Evolutionary conservation across 1,140 invertebrate species (phyloP).

Genomic region (Saccostrea echinata): DNA sequence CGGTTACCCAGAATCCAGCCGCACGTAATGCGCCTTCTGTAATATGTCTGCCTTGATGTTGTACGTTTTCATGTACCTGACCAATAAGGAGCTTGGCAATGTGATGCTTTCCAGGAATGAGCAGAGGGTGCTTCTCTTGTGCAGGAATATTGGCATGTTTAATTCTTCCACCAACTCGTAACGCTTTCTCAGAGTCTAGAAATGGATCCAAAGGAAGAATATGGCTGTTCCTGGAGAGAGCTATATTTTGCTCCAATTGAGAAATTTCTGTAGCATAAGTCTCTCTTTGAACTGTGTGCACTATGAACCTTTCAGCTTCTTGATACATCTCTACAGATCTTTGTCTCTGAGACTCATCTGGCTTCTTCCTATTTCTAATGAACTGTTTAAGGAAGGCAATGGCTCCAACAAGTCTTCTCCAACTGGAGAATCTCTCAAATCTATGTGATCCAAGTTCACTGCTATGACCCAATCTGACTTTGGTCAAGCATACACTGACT

Average conservation of each 20-base stretch:
- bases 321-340: not conserved
- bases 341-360: not conserved
- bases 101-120: conserved; percentile 49
- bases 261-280: conserved; percentile 19
- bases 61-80: conserved; percentile 44
- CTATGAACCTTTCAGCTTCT: conserved; percentile 22
- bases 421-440: conserved; percentile 52
- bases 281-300: conserved; percentile 42
- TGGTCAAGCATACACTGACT: not conserved
- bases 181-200: conserved; percentile 41
- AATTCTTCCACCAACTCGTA: conserved; percentile 52
- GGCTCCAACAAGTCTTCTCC: conserved; percentile 35
- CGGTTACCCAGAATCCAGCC: conserved; percentile 60
- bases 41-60: conserved; percentile 57
- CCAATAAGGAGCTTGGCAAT: conserved; percentile 42
- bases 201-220: conserved; percentile 26
- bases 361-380: not conserved
- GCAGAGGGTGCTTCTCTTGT: conserved; percentile 28
- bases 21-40: conserved; percentile 52
- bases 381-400: conserved; percentile 27
- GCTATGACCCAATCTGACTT: not conserved
- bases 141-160: not conserved
- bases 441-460: not conserved
- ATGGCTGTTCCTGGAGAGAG: conserved; percentile 22
- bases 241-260: not conserved